Evolutionary conservation across 2,113 vertebrate genomes (phyloP).

Genomic region (Haplotaxodon microlepis): DNA sequence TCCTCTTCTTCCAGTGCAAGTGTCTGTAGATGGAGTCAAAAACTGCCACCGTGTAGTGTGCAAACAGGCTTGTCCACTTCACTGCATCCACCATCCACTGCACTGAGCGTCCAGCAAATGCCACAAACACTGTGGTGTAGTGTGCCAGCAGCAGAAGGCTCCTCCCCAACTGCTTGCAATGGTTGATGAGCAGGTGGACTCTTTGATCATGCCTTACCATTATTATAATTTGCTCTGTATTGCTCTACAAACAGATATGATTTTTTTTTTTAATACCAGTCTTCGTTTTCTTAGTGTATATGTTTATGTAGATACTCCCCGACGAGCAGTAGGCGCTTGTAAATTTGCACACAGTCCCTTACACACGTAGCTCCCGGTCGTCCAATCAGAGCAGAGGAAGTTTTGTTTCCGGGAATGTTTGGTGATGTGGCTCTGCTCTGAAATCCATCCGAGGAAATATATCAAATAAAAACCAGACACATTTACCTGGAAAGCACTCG

Average conservation of each 20-base stretch:
- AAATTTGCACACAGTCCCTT: slow-evolving; percentile 48
- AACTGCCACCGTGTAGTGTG: slow-evolving; percentile 31
- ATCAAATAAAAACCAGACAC: slow-evolving; percentile 41
- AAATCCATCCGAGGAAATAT: slow-evolving; percentile 62
- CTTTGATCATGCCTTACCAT: slow-evolving; percentile 54
- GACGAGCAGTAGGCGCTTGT: background rate
- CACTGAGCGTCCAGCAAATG: slow-evolving; percentile 48
- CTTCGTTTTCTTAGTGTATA: background rate
- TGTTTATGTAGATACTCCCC: background rate
- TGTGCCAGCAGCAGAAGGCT: slow-evolving; percentile 64
- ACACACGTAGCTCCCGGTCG: background rate
- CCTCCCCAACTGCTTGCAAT: slow-evolving; percentile 58
- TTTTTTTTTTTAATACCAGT: background rate
- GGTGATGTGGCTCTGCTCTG: slow-evolving; percentile 75
- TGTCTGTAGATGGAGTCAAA: slow-evolving; percentile 61
- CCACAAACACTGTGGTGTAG: slow-evolving; percentile 54
- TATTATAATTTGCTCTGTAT: background rate
- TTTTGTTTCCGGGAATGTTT: slow-evolving; percentile 75
- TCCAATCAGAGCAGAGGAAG: slow-evolving; percentile 62
- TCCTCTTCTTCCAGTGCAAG: slow-evolving; percentile 51
- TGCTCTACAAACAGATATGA: background rate
- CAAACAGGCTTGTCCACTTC: slow-evolving; percentile 59
- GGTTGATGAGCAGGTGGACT: slow-evolving; percentile 59
- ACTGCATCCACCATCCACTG: slow-evolving; percentile 55
- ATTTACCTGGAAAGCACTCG: slow-evolving; percentile 12